phyloP scores from a whole-genome alignment of 2,113 vertebrate genomes.

The Enhydra lutris region DNA sequence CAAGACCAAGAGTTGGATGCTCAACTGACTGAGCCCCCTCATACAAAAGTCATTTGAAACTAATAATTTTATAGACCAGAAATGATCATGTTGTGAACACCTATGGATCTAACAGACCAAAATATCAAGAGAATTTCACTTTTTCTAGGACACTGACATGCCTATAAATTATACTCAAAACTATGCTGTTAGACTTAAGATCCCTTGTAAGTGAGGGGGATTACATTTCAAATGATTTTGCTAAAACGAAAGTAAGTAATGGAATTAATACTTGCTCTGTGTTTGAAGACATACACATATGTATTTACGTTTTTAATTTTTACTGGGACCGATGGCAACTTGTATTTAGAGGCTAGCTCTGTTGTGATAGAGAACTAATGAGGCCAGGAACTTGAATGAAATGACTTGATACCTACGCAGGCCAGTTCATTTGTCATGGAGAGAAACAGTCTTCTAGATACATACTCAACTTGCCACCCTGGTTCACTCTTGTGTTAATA shows the following conservation, averaged over 20 bases:
- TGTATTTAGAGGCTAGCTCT: slow-evolving; percentile 20
- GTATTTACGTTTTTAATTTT: neutral
- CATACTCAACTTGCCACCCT: neutral
- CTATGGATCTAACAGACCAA: neutral
- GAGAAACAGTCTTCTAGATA: neutral
- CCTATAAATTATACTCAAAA: neutral
- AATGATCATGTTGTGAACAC: neutral
- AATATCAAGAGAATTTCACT: neutral
- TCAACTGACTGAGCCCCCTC: neutral
- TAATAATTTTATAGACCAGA: neutral
- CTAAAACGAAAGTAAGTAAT: slow-evolving; percentile 12
- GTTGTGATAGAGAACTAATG: neutral
- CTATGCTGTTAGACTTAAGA: neutral
- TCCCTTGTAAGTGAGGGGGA: neutral
- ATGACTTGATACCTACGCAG: neutral
- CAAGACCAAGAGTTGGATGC: neutral
- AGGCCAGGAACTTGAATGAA: neutral
- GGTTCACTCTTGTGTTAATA: neutral
- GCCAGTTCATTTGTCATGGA: slow-evolving; percentile 7
- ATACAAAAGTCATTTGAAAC: neutral
- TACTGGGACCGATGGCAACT: neutral
- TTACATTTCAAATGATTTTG: slow-evolving; percentile 17
- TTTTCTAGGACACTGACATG: neutral
- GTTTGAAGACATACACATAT: neutral
- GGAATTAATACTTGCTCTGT: neutral